phyloP scores from a whole-genome alignment of 2,797 vertebrate genomes.

The Poeciliopsis infans region DNA sequence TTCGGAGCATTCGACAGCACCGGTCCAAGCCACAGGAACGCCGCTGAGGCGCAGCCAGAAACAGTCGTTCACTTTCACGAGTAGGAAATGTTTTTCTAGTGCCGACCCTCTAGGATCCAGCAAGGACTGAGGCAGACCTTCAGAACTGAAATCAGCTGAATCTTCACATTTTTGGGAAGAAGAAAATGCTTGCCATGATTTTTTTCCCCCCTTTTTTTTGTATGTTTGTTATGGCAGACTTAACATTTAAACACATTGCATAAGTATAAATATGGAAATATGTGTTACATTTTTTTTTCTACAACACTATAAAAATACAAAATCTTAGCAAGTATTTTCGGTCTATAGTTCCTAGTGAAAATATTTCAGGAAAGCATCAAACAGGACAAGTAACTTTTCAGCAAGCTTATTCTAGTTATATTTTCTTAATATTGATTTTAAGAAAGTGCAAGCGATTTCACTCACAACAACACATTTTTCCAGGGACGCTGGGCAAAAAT shows the following conservation, averaged over 20 bases:
- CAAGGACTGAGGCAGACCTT: not conserved
- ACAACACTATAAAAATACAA: not conserved
- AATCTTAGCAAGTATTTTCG: not conserved
- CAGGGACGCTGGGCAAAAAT: not conserved
- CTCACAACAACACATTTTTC: too few relatives aligned
- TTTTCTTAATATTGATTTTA: too few relatives aligned
- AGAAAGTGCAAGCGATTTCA: too few relatives aligned
- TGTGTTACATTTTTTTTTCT: not conserved
- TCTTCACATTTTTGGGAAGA: not conserved
- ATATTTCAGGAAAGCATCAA: too few relatives aligned
- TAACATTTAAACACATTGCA: not conserved
- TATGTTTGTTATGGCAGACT: not conserved
- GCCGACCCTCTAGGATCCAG: not conserved
- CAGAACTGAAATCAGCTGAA: not conserved
- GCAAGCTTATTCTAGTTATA: too few relatives aligned
- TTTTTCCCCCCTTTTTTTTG: too few relatives aligned
- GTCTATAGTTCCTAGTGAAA: too few relatives aligned
- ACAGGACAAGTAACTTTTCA: too few relatives aligned
- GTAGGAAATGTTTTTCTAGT: slow-evolving; percentile 4
- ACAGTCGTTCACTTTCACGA: not conserved
- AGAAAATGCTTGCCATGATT: not conserved
- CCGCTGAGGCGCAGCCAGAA: not conserved
- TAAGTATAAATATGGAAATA: not conserved
- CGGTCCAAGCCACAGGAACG: slow-evolving; percentile 4
- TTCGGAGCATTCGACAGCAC: not conserved